A percentile compares a stretch with the other conserved stretches of the same genome.
Conservation (phyloP, 2,113 vertebrate genomes). For the Hypomesus transpacificus region DNA sequence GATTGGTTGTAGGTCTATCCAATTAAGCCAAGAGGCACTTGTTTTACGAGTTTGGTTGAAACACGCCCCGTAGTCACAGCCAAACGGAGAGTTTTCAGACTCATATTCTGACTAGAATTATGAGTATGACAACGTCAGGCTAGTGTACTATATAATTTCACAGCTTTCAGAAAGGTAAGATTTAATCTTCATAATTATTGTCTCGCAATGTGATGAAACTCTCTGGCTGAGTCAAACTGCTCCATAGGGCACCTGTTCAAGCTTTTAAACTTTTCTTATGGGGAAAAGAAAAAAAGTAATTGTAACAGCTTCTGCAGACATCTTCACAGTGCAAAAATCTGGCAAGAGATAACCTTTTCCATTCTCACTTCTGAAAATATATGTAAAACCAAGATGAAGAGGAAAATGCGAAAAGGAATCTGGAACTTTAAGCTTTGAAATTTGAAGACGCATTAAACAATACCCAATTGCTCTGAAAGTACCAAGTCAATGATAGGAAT, state of each 20-base stretch:
- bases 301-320: constrained; percentile 9
- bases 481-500: too few relatives aligned
- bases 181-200: constrained; percentile 62
- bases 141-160: constrained; percentile 1
- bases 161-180: constrained; percentile 54
- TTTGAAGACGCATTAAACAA: too few relatives aligned
- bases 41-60: too few relatives aligned
- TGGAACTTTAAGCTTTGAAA: background rate
- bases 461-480: too few relatives aligned
- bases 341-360: constrained; percentile 41
- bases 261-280: constrained; percentile 24
- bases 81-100: too few relatives aligned
- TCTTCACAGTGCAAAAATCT: constrained; percentile 27
- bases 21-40: too few relatives aligned
- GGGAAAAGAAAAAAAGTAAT: constrained; percentile 8
- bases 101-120: too few relatives aligned
- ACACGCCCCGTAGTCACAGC: too few relatives aligned
- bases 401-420: constrained; percentile 3
- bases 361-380: constrained; percentile 36
- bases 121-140: too few relatives aligned
- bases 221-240: constrained; percentile 24
- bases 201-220: constrained; percentile 41
- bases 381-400: constrained; percentile 23
- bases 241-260: constrained; percentile 26
- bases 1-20: too few relatives aligned